phyloP scores from a whole-genome alignment of 2,113 vertebrate genomes.

The Mustela lutreola region DNA sequence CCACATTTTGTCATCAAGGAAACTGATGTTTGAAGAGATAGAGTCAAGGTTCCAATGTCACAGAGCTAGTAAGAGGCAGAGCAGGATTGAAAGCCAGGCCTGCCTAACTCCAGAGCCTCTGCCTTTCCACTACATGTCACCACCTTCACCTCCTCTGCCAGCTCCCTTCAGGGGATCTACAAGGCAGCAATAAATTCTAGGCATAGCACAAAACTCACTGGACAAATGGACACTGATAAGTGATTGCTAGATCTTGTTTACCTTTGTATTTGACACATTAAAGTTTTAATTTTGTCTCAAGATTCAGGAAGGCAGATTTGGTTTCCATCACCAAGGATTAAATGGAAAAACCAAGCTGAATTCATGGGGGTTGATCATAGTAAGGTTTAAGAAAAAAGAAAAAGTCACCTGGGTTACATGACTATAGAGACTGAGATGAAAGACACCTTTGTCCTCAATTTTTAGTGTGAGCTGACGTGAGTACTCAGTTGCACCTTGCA shows the following conservation, averaged over 20 bases:
- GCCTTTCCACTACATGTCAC: accelerated
- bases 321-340: background rate
- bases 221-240: background rate
- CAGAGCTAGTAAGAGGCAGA: background rate
- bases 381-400: background rate
- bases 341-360: background rate
- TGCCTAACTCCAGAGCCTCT: background rate
- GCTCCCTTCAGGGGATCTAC: background rate
- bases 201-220: background rate
- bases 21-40: background rate
- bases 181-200: background rate
- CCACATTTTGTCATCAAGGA: background rate
- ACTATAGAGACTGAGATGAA: background rate
- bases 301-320: background rate
- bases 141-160: background rate
- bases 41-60: background rate
- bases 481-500: background rate
- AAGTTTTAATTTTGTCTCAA: background rate
- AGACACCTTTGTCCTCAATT: background rate
- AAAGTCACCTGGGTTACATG: background rate
- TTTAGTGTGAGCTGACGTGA: background rate
- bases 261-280: background rate
- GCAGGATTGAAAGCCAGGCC: background rate
- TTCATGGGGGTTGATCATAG: background rate
- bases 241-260: background rate